Percentiles rank a stretch among this genome's conserved stretches.
Conservation (phyloP, 2,888 invertebrate genomes). For the Sabatieria punctata region DNA sequence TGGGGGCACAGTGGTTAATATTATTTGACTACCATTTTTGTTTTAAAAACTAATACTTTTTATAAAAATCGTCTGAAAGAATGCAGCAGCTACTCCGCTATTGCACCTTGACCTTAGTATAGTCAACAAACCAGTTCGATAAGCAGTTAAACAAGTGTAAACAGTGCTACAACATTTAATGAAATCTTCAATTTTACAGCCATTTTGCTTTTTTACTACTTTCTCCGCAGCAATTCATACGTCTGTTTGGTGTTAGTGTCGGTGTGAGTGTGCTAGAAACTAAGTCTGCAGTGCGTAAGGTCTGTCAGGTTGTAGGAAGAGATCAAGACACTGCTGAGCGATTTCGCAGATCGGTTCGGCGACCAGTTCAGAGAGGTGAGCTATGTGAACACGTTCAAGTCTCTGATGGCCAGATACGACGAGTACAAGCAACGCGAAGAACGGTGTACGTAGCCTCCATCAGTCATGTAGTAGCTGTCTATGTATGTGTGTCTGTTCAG, state of each 20-base stretch:
- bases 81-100: too few relatives aligned
- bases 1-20: too few relatives aligned
- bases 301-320: slow-evolving; percentile 34
- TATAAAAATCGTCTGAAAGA: too few relatives aligned
- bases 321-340: slow-evolving; percentile 44
- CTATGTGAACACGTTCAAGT: slow-evolving; percentile 95
- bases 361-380: slow-evolving; percentile 80
- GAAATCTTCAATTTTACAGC: too few relatives aligned
- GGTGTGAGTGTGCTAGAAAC: neutral
- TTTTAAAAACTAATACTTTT: too few relatives aligned
- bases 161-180: too few relatives aligned
- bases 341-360: slow-evolving; percentile 89
- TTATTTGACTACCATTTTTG: too few relatives aligned
- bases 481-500: neutral
- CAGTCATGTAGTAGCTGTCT: neutral
- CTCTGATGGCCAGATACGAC: slow-evolving; percentile 68
- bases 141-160: too few relatives aligned
- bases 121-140: too few relatives aligned
- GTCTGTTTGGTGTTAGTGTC: neutral
- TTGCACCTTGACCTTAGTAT: too few relatives aligned
- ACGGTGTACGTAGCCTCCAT: neutral
- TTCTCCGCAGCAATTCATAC: too few relatives aligned
- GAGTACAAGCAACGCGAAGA: slow-evolving; percentile 62
- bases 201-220: too few relatives aligned
- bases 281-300: neutral